Conservation (phyloP, 2,888 invertebrate genomes). For the Chymomyza caudatula region DNA sequence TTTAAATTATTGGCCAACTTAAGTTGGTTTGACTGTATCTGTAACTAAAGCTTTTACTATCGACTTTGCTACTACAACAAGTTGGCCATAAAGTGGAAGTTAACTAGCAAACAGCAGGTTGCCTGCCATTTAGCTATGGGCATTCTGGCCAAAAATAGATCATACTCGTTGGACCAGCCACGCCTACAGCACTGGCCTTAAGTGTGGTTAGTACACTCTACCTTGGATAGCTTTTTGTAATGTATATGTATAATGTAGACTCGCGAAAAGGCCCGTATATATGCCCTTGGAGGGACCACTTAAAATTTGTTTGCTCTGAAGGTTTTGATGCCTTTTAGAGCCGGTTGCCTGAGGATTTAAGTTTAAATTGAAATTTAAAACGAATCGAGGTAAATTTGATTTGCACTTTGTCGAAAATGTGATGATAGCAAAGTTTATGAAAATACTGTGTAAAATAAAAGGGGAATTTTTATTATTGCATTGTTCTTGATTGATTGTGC, state of each 20-base stretch:
- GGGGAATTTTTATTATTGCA: not conserved
- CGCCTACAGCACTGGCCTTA: not conserved
- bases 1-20: not conserved
- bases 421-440: not conserved
- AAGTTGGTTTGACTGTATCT: not conserved
- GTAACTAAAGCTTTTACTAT: conserved; percentile 11
- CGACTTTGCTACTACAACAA: conserved; percentile 35
- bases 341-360: not conserved
- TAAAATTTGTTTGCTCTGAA: not conserved
- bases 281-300: not conserved
- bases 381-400: not conserved
- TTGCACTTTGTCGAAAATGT: not conserved
- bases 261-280: not conserved
- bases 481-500: not conserved
- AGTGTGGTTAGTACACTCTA: not conserved
- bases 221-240: no score
- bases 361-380: not conserved
- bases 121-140: conserved; percentile 30
- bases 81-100: conserved; percentile 50
- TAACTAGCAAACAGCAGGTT: conserved; percentile 17
- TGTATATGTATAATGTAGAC: not conserved
- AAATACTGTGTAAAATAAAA: not conserved
- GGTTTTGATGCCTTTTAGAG: not conserved
- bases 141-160: conserved; percentile 37
- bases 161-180: conserved; percentile 5